Base-by-base conservation (phyloP, 2,797 vertebrate genomes). In the Rallus crepitans region DNA sequence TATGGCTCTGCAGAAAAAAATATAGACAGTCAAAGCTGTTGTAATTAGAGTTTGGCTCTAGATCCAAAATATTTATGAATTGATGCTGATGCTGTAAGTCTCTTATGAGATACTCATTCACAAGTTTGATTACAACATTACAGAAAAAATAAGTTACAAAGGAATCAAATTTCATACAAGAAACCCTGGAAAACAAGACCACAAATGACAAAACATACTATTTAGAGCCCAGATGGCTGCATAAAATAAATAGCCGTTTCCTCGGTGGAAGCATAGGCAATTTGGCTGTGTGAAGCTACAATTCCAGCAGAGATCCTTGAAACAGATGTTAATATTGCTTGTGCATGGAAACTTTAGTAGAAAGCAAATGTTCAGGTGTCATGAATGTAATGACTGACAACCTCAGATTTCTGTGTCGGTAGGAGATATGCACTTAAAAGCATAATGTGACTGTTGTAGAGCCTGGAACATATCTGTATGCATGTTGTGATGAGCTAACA, bases 241-340 rank as follows among this genome's bases (percentile, higher is more conserved):
- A 97, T 98, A 98, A 98, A 98, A 98, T 98, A 98, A 98, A 98
- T 98, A 98, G 98, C 97, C 93, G 18, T 98, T 98, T 98, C 97
- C 98, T 98, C 96, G 47, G 98, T 98, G 97, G 98, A 98, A 97
- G 94, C 97, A 91, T 77, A 97, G 96, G 98, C 98, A 98, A 98
- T 98, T 98, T 98, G 98, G 97, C 98, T 98, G 96, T 94, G 96
- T 95, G 97, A 97, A 98, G 97, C 97, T 97, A 90, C 97, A 95
- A 96, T 98, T 98, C 97, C 98, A 98, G 96, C 98, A 97, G 97
- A 98, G 98, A 98, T 97, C 96, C 95, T 97, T 97, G 97, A 98
- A 98, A 97, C 98, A 98, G 98, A 98, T 98, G 98, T 98, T 98
- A 96, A 97, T 98, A 98, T 98, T 98, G 98, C 97, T 96, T 98